phyloP scores from a whole-genome alignment of 2,888 invertebrate species.

The Elysia crispata region DNA sequence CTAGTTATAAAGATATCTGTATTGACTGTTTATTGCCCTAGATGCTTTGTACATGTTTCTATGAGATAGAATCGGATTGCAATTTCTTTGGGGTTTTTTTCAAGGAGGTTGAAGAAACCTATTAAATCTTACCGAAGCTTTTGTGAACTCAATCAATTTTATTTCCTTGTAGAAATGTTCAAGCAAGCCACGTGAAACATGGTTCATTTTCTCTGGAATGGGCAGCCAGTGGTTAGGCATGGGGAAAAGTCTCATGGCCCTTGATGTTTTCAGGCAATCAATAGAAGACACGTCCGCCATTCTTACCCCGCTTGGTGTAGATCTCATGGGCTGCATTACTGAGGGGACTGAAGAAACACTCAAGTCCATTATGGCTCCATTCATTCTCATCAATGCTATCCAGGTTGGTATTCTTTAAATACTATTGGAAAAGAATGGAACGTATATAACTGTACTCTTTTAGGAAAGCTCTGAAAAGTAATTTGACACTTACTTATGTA shows the following conservation, averaged over 20 bases:
- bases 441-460: too few relatives aligned
- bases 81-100: too few relatives aligned
- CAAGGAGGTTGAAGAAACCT: too few relatives aligned
- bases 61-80: too few relatives aligned
- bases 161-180: constrained; percentile 54
- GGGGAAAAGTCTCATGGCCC: constrained; percentile 89
- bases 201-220: constrained; percentile 98
- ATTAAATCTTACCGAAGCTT: too few relatives aligned
- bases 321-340: constrained; percentile 87
- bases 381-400: constrained; percentile 95
- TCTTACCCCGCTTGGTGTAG: constrained; percentile 87
- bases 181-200: constrained; percentile 85
- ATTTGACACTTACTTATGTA: too few relatives aligned
- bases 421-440: too few relatives aligned
- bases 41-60: too few relatives aligned
- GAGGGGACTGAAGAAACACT: constrained; percentile 87
- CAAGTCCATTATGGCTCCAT: constrained; percentile 91
- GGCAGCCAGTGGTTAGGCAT: constrained; percentile 98
- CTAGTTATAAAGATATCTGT: too few relatives aligned
- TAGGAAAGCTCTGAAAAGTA: too few relatives aligned
- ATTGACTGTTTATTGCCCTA: too few relatives aligned
- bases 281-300: constrained; percentile 87
- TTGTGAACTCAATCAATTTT: too few relatives aligned
- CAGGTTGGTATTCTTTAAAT: constrained; percentile 81
- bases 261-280: constrained; percentile 89